Evolutionary conservation across 2,113 vertebrate species (phyloP).

Genomic region (Dromas ardeola): DNA sequence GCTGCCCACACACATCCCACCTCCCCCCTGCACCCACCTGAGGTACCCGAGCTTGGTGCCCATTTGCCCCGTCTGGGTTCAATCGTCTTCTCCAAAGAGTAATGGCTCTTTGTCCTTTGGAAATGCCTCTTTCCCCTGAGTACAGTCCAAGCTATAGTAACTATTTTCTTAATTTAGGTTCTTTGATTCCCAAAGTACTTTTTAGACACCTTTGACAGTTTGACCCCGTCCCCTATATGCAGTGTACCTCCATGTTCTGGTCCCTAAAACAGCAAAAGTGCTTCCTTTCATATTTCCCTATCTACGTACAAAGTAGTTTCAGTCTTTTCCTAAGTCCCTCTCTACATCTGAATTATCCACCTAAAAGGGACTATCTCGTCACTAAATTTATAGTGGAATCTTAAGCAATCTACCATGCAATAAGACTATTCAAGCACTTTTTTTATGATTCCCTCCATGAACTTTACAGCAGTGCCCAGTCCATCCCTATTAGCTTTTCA

Average conservation of each 20-base stretch:
- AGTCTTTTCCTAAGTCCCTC: background rate
- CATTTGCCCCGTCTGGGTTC: background rate
- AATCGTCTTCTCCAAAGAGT: background rate
- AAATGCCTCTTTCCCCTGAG: background rate
- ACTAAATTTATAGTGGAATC: background rate
- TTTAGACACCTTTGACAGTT: background rate
- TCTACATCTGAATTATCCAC: background rate
- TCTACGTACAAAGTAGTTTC: accelerated
- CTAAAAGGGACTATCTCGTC: background rate
- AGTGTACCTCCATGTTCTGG: background rate
- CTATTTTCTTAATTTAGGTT: background rate
- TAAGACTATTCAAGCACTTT: background rate
- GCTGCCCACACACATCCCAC: background rate
- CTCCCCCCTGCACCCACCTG: background rate
- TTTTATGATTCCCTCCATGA: background rate
- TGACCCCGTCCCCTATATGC: background rate
- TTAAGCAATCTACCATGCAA: background rate
- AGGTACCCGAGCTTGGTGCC: background rate
- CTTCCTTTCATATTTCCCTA: background rate
- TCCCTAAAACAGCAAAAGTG: background rate
- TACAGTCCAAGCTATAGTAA: background rate
- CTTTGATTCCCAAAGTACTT: background rate
- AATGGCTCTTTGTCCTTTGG: background rate
- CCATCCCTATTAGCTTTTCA: background rate
- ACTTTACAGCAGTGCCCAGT: background rate